Evolutionary conservation across 2,888 invertebrate species (phyloP).

Genomic region (Eupelmus urozonus): DNA sequence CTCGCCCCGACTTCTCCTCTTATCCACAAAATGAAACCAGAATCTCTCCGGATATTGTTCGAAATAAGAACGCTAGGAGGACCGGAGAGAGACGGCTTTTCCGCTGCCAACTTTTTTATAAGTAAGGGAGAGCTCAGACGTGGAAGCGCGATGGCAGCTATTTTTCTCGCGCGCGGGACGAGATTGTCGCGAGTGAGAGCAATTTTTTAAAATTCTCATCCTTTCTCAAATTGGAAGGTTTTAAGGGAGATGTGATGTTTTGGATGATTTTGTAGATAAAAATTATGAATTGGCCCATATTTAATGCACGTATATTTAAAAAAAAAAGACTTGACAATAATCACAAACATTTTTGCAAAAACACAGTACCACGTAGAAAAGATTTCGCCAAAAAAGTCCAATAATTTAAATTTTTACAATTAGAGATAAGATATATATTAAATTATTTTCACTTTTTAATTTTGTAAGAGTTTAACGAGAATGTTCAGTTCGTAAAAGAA

Average conservation of each 20-base stretch:
- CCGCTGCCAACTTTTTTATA: slow-evolving; percentile 39
- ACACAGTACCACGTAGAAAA: too few species aligned
- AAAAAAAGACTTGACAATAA: too few species aligned
- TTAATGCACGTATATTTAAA: too few species aligned
- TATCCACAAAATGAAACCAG: slow-evolving; percentile 56
- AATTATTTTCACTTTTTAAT: too few species aligned
- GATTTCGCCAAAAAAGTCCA: too few species aligned
- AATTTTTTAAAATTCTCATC: slow-evolving; percentile 20
- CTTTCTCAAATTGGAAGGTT: background rate
- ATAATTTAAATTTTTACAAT: too few species aligned
- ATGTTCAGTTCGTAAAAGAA: too few species aligned
- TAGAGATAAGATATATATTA: too few species aligned
- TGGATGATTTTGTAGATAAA: too few species aligned
- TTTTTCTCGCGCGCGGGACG: slow-evolving; percentile 33
- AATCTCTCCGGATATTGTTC: slow-evolving; percentile 57
- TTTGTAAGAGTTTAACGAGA: too few species aligned
- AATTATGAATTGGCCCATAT: too few species aligned
- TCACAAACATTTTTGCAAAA: too few species aligned
- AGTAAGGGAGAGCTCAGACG: background rate
- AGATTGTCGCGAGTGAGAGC: background rate
- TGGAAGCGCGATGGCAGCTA: slow-evolving; percentile 10
- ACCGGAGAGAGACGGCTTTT: slow-evolving; percentile 28
- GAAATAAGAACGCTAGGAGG: slow-evolving; percentile 47
- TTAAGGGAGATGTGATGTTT: background rate
- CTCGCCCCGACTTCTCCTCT: slow-evolving; percentile 51